A percentile compares a stretch with the other conserved stretches of the same genome.
Conservation (phyloP, 2,797 vertebrate species). For the Megalops cyprinoides region DNA sequence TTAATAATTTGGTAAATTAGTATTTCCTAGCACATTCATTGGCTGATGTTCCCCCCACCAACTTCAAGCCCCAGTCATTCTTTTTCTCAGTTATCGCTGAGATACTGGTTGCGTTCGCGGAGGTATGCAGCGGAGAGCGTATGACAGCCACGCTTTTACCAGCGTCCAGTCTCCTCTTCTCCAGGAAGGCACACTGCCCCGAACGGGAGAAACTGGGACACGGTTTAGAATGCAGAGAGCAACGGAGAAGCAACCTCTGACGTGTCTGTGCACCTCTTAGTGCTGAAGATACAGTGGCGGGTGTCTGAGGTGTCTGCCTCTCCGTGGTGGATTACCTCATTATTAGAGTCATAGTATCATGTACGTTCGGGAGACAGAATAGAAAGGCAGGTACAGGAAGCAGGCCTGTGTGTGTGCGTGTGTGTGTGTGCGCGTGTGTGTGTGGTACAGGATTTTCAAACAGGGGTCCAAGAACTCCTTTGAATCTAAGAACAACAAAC, state of each 20-base stretch:
- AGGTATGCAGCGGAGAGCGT: slow-evolving; percentile 67
- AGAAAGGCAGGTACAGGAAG: not conserved
- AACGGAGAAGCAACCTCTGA: not conserved
- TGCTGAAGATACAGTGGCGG: not conserved
- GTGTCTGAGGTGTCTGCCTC: not conserved
- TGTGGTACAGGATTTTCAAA: too few species aligned
- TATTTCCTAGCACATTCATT: slow-evolving; percentile 70
- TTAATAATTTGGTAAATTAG: too few species aligned
- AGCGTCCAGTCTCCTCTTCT: slow-evolving; percentile 75
- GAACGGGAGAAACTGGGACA: too few species aligned
- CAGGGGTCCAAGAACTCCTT: too few species aligned
- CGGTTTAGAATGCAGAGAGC: not conserved
- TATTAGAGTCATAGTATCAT: not conserved
- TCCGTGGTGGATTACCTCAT: not conserved
- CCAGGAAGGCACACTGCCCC: slow-evolving; percentile 32
- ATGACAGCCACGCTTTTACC: slow-evolving; percentile 64
- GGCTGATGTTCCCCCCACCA: slow-evolving; percentile 65
- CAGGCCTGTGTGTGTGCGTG: not conserved
- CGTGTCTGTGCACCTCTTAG: not conserved
- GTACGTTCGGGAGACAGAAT: not conserved
- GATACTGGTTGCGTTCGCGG: slow-evolving; percentile 73
- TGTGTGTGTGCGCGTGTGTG: not conserved
- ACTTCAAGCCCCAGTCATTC: slow-evolving; percentile 62
- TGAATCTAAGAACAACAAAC: too few species aligned
- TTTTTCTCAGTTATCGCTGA: slow-evolving; percentile 76